Evolutionary conservation across 1,140 invertebrate genomes (phyloP).

Genomic region (Polypedilum vanderplanki): DNA sequence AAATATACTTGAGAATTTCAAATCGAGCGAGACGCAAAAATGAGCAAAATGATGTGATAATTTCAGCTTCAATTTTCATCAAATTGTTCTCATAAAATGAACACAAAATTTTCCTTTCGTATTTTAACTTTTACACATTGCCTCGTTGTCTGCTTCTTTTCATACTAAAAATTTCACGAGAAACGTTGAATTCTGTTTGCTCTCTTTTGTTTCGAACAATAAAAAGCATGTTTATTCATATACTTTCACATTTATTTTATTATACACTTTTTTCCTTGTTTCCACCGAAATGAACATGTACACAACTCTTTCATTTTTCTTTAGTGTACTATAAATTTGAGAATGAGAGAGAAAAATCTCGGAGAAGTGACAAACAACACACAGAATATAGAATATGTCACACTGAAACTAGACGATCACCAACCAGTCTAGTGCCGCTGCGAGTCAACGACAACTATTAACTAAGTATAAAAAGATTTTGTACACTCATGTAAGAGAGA

Average conservation of each 20-base stretch:
- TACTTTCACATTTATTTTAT: background rate
- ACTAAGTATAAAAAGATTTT: background rate
- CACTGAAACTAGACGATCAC: background rate
- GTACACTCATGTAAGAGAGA: background rate
- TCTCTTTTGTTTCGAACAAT: background rate
- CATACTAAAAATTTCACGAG: background rate
- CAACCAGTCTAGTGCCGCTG: background rate
- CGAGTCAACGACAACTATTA: constrained; percentile 4
- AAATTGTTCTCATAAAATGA: constrained; percentile 7
- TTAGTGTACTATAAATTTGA: too few relatives aligned
- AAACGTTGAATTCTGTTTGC: background rate
- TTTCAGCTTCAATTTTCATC: constrained; percentile 17
- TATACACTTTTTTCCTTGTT: background rate
- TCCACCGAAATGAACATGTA: too few relatives aligned
- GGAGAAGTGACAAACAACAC: constrained; percentile 1
- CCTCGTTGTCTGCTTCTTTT: background rate
- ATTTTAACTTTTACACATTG: background rate
- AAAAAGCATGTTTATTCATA: background rate
- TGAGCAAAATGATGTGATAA: constrained; percentile 8
- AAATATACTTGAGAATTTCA: background rate
- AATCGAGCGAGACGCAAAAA: constrained; percentile 14
- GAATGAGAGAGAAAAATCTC: too few relatives aligned
- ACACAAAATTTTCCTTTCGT: background rate
- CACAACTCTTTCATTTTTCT: too few relatives aligned
- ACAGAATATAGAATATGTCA: background rate